phyloP scores from a whole-genome alignment of 2,888 invertebrate species.

The Lepetodrilus schrolli region DNA sequence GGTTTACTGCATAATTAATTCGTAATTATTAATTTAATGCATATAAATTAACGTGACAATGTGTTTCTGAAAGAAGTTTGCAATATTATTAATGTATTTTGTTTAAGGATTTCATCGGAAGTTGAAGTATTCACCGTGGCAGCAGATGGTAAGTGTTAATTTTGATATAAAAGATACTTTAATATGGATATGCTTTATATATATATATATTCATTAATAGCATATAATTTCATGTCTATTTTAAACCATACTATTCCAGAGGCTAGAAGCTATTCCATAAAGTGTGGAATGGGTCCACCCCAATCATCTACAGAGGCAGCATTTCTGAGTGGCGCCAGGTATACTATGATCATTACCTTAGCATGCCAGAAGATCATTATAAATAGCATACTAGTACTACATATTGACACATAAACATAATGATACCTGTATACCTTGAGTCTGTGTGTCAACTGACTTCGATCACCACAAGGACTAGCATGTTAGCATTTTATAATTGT shows the following conservation, averaged over 20 bases:
- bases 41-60: not conserved
- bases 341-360: too few relatives aligned
- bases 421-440: too few relatives aligned
- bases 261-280: constrained; percentile 12
- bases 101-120: constrained; percentile 3
- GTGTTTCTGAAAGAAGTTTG: not conserved
- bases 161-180: too few relatives aligned
- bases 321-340: constrained; percentile 64
- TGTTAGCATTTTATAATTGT: not conserved
- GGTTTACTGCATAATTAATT: too few relatives aligned
- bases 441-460: too few relatives aligned
- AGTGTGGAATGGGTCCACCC: constrained; percentile 41
- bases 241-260: too few relatives aligned
- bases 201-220: too few relatives aligned
- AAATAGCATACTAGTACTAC: not conserved
- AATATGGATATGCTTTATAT: too few relatives aligned
- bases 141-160: too few relatives aligned
- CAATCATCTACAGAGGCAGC: constrained; percentile 64
- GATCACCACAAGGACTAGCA: too few relatives aligned
- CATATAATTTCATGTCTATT: too few relatives aligned
- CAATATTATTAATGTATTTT: not conserved
- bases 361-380: not conserved
- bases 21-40: not conserved
- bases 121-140: not conserved
- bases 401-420: not conserved